Base-by-base conservation (phyloP, 2,113 vertebrate species). In the Erythrocercus mccallii region DNA sequence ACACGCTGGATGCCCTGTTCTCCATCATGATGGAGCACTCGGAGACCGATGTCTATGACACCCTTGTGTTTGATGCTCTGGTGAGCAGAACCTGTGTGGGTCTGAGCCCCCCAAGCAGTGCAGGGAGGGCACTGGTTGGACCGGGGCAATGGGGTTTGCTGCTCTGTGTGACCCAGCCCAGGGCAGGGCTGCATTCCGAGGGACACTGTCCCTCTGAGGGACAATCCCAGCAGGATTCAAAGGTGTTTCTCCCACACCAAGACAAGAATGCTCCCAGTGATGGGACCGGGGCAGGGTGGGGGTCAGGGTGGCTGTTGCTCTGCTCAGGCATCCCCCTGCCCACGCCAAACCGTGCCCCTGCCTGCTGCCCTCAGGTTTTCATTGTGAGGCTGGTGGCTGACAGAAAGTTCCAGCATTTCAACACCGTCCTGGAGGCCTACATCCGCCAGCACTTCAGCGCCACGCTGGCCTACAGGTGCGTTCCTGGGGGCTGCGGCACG, bases 21-120 rank as follows among this genome's bases (percentile, higher is more conserved):
- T 99, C 97, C 97, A 98, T 99, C 95, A 99, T 99, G 98, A 99
- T 99, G 98, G 98, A 99, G 95, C 98, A 98, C 10, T 98, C 98
- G 0, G 98, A 98, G 57, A 98, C 98, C 1, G 98, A 99, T 40
- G 97, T 98, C 20, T 99, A 98, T 2, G 98, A 99, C 77, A 97
- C 92, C 0, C 97, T 98, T 5, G 97, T 99, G 80, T 99, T 99
- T 74, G 98, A 99, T 0, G 98, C 98, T 19, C 81, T 99, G 98
- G 98, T 99, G 78, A 98, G 98, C 68, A 4, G 37, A 11, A 37
- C 51, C 45, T 5, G 4, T 0, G 0, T 38, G 76, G 44, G 10
- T 14, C 72, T 58, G 68, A 62, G 30, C 38, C 80, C 3, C 4
- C 1, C 7, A 35, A 40, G 30, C 60, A 6, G 56, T 15, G 70